These are phyloP conservation scores for Thamnophis sirtalis DNA, from an alignment of 2,113 vertebrate genomes.

Conservation along the genomic window DNA sequence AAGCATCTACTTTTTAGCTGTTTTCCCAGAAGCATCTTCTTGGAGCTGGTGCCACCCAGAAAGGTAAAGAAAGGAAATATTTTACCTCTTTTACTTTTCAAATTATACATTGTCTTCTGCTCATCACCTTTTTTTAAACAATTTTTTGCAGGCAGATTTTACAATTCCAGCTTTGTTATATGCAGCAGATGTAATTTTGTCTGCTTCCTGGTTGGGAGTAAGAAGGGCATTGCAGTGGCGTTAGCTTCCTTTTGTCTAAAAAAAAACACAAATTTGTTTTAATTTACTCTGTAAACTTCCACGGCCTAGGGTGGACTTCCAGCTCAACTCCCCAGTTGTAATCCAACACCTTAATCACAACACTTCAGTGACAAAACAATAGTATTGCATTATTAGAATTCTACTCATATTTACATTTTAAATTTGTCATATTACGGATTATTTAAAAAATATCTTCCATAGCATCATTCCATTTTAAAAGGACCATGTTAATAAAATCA, in stretches of 20 bases:
- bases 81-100: not conserved
- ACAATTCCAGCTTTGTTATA: not conserved
- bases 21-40: not conserved
- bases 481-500: not conserved
- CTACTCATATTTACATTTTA: not conserved
- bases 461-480: not conserved
- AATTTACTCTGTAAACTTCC: not conserved
- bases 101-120: not conserved
- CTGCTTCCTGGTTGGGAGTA: not conserved
- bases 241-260: not conserved
- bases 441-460: not conserved
- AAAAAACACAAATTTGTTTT: not conserved
- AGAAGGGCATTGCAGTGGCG: not conserved
- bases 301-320: not conserved
- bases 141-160: not conserved
- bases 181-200: not conserved
- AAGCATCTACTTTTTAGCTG: not conserved
- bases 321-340: not conserved
- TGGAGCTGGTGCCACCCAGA: not conserved
- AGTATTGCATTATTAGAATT: not conserved
- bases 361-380: not conserved
- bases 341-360: not conserved
- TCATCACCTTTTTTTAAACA: not conserved
- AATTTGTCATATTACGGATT: not conserved
- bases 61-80: not conserved